These are phyloP conservation scores for Eupithecia inturbata DNA, from an alignment of 2,888 invertebrate genomes.

Conservation along the genomic window DNA sequence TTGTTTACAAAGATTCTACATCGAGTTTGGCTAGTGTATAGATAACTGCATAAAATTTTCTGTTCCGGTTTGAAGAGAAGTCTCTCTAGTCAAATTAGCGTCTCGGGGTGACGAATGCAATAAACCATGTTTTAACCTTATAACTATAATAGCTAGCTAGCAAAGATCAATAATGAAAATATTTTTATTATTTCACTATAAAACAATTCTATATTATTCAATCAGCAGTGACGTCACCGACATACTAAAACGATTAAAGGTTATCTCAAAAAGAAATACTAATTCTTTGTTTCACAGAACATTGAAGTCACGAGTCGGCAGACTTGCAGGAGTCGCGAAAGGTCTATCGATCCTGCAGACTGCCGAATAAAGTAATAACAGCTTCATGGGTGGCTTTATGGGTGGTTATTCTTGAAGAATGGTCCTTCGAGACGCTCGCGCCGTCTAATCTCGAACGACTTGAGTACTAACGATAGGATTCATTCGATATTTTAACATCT, in stretches of 20 bases:
- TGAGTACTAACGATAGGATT: neutral
- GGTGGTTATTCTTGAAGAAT: slow-evolving; percentile 11
- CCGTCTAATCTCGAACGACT: slow-evolving; percentile 11
- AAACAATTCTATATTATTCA: neutral
- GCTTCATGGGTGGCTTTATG: slow-evolving; percentile 46
- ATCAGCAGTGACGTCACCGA: neutral
- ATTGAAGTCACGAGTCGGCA: slow-evolving; percentile 8
- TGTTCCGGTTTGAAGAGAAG: slow-evolving; percentile 25
- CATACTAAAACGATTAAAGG: neutral
- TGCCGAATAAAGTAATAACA: slow-evolving; percentile 41
- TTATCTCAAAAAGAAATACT: neutral
- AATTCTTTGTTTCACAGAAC: neutral
- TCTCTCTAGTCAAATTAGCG: slow-evolving; percentile 29
- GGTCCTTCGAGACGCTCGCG: neutral
- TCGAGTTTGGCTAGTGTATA: too few species aligned
- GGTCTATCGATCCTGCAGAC: slow-evolving; percentile 30
- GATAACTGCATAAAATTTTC: slow-evolving; percentile 18
- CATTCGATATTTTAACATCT: slow-evolving; percentile 5
- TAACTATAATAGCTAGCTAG: neutral
- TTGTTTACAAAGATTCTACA: too few species aligned
- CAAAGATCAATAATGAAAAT: neutral
- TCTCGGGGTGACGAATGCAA: slow-evolving; percentile 24
- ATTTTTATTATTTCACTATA: neutral
- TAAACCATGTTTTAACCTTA: slow-evolving; percentile 11
- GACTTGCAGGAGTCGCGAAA: slow-evolving; percentile 20